A percentile compares a stretch with the other conserved stretches of the same genome.
Evolutionary conservation across 2,797 vertebrate species (phyloP).

Genomic region (Channallabes apus): DNA sequence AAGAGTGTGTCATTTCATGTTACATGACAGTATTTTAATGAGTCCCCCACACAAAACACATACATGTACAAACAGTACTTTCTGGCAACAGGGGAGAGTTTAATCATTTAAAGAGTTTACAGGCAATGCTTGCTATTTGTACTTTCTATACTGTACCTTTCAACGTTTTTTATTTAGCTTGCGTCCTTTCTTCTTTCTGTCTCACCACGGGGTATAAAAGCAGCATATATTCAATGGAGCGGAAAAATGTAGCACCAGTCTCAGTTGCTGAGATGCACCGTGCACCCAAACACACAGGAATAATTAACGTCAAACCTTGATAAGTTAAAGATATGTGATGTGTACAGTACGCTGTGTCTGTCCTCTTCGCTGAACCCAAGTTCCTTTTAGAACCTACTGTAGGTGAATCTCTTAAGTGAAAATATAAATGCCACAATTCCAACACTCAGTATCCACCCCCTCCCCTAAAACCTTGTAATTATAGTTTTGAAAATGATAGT

Average conservation of each 20-base stretch:
- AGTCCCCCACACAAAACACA: slow-evolving; percentile 5
- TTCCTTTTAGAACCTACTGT: background rate
- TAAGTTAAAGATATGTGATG: background rate
- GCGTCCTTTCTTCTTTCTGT: background rate
- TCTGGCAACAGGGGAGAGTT: slow-evolving; percentile 18
- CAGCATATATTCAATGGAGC: background rate
- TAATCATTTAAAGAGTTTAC: slow-evolving; percentile 25
- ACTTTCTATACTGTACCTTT: background rate
- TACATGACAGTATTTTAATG: slow-evolving; percentile 23
- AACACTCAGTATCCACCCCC: background rate
- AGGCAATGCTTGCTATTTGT: slow-evolving; percentile 23
- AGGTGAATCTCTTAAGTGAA: background rate
- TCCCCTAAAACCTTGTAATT: background rate
- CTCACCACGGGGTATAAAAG: background rate
- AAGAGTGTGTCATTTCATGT: background rate
- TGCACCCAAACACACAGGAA: background rate
- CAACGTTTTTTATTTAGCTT: background rate
- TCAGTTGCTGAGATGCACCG: background rate
- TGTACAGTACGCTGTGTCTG: background rate
- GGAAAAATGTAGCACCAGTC: background rate
- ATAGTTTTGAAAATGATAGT: no score
- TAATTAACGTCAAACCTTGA: background rate
- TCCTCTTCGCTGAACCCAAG: background rate
- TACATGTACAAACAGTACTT: slow-evolving; percentile 1
- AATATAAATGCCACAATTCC: background rate